Percentiles rank a stretch among this genome's conserved stretches.
These are phyloP conservation scores for Dendrolimus houi DNA, from an alignment of 2,888 invertebrate species.

Conservation along the genomic window DNA sequence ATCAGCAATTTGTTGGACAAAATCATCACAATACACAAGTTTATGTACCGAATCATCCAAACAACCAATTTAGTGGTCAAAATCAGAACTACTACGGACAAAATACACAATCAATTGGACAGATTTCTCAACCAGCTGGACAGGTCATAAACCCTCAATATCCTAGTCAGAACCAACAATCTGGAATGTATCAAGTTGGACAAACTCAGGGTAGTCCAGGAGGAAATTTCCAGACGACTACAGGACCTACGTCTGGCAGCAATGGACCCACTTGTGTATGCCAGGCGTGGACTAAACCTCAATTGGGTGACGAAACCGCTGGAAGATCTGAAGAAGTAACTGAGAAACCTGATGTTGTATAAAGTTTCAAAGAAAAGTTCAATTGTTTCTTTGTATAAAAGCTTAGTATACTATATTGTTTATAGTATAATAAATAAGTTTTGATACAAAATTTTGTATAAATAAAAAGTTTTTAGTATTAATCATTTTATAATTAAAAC, in stretches of 20 bases:
- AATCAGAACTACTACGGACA: not conserved
- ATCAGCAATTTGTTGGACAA: conserved; percentile 1
- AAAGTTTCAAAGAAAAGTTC: too few species aligned
- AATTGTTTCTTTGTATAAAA: too few species aligned
- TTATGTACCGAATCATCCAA: not conserved
- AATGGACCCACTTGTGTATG: conserved; percentile 58
- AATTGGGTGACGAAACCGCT: conserved; percentile 10
- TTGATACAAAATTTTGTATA: too few species aligned
- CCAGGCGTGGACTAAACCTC: conserved; percentile 60
- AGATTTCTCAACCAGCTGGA: not conserved
- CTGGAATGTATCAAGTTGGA: not conserved
- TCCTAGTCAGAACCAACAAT: not conserved
- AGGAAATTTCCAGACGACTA: conserved; percentile 1
- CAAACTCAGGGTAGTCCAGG: not conserved
- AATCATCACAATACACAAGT: conserved; percentile 1
- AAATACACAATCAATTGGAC: too few species aligned
- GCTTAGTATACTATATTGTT: too few species aligned
- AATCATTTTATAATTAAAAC: too few species aligned
- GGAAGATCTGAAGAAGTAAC: conserved; percentile 26
- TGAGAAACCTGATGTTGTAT: conserved; percentile 4
- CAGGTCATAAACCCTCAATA: not conserved
- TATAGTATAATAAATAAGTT: too few species aligned
- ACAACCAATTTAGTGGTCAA: not conserved
- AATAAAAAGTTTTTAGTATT: too few species aligned
- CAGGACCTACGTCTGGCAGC: conserved; percentile 3